Conservation (phyloP, 2,113 vertebrate species). For the Triplophysa dalaica region DNA sequence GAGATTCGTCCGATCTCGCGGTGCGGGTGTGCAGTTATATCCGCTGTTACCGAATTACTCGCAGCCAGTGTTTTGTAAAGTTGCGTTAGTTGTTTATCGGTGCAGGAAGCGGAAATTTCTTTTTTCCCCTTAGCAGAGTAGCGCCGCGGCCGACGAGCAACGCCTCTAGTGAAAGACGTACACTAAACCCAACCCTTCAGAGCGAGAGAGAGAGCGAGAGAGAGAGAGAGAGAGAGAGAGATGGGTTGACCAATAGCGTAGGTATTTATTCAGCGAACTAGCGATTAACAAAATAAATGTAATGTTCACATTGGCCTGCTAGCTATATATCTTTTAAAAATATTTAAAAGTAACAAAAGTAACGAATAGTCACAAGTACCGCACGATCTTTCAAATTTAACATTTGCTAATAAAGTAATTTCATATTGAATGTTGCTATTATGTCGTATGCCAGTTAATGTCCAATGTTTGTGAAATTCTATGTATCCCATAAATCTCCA, state of each 20-base stretch:
- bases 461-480: too few species aligned
- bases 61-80: slow-evolving; percentile 31
- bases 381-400: too few species aligned
- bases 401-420: too few species aligned
- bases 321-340: too few species aligned
- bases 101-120: slow-evolving; percentile 78
- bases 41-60: background rate
- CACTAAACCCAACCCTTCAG: slow-evolving; percentile 11
- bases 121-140: slow-evolving; percentile 50
- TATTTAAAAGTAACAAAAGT: too few species aligned
- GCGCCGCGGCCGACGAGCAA: slow-evolving; percentile 56
- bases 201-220: slow-evolving; percentile 22
- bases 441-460: too few species aligned
- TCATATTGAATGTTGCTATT: too few species aligned
- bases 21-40: background rate
- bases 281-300: too few species aligned
- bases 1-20: background rate
- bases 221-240: slow-evolving; percentile 7
- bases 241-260: background rate
- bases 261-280: too few species aligned
- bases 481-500: too few species aligned
- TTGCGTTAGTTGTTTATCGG: slow-evolving; percentile 55
- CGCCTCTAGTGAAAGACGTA: slow-evolving; percentile 65
- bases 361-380: too few species aligned
- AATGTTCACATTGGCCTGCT: too few species aligned